Percentiles rank a stretch among this genome's conserved stretches.
Conservation (phyloP, 64 coral and sea anemone genomes). For the Porites australiensis region DNA sequence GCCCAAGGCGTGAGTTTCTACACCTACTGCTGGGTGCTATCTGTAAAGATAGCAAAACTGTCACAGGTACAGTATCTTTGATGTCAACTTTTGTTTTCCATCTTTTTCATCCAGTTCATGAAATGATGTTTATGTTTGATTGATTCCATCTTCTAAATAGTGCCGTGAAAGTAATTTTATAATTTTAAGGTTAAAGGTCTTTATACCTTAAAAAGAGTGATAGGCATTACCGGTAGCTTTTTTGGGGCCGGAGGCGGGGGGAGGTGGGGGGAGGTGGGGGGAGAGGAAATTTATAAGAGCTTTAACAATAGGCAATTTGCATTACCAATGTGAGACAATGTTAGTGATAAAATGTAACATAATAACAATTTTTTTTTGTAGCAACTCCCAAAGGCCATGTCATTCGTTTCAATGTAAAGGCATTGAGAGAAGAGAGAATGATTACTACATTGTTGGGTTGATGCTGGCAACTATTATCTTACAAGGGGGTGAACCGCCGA, state of each 20-base stretch:
- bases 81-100: background rate
- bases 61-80: conserved; percentile 36
- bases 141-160: too few relatives aligned
- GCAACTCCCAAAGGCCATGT: conserved; percentile 22
- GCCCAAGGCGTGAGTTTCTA: conserved; percentile 63
- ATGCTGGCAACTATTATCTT: conserved; percentile 44
- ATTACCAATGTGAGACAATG: background rate
- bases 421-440: background rate
- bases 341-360: background rate
- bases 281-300: too few relatives aligned
- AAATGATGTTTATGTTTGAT: background rate
- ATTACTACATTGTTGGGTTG: background rate
- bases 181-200: too few relatives aligned
- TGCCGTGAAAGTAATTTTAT: too few relatives aligned
- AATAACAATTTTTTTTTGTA: background rate
- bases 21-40: conserved; percentile 64
- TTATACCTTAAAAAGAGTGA: too few relatives aligned
- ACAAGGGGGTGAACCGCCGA: conserved; percentile 46
- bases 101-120: conserved; percentile 5
- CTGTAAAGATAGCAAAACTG: conserved; percentile 53
- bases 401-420: conserved; percentile 12
- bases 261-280: too few relatives aligned
- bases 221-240: too few relatives aligned
- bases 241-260: too few relatives aligned
- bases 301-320: background rate